Base-by-base conservation (phyloP, 23 tunicate genomes). In the Trididemnum nubilum region DNA sequence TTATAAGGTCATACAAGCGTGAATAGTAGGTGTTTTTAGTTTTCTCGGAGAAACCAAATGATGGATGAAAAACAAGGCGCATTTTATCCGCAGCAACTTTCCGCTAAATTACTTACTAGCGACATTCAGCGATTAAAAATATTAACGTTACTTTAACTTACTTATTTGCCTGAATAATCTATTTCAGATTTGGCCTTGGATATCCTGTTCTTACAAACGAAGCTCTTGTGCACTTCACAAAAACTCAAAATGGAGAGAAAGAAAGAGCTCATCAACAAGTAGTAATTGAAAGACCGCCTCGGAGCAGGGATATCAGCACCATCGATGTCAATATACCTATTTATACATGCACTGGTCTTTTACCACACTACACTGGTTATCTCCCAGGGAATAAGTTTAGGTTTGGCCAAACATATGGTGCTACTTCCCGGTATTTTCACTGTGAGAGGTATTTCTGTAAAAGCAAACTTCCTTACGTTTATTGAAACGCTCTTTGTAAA, bases 351-450 rank as follows among this genome's bases (percentile, higher is more conserved):
- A 80, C 72, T 19, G 99, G 99, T 1, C 29, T 96, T 35, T 65
- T 90, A 7, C 99, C 99, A 0, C 90, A 83, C 34, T 96, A 96
- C 75, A 96, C 93, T 33, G 99, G 99, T 9, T 90, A 90, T 54
- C 64, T 96, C 24, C 99, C 99, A 2, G 99, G 99, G 0, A 92
- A 96, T 50, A 96, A 90, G 60, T 90, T 83, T 49, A 64, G 99
- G 30, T 82, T 65, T 65, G 99, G 96, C 35, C 80, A 39, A 51
- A 96, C 99, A 4, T 96, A 78, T 35, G 96, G 96, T 4, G 73
- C 95, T n/a, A 89, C 92, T 64, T 83, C 98, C 5, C 61, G 98
- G 64, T 83, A 86, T 49, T 87, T 82, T 64, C 83, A 83, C 82
- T 31, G 74, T 38, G 3, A 32, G 2, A 67, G 7, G 25, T 12